Evolutionary conservation across 2,113 vertebrate species (phyloP).

Genomic region (Scatophagus argus): DNA sequence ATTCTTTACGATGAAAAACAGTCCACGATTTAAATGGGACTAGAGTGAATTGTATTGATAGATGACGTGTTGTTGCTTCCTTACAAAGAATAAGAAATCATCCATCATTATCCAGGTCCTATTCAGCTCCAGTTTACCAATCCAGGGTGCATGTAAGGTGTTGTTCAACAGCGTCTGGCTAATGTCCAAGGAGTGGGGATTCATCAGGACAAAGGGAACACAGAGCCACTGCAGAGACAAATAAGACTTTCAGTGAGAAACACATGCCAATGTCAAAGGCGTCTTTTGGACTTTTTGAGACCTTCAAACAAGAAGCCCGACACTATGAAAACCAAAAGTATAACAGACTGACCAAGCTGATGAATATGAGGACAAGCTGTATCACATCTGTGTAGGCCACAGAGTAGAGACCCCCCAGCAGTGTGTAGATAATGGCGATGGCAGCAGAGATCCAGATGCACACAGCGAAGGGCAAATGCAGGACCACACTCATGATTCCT

Average conservation of each 20-base stretch:
- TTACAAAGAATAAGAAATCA: slow-evolving; percentile 59
- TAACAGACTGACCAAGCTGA: slow-evolving; percentile 70
- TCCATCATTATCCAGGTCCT: slow-evolving; percentile 54
- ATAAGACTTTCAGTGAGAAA: background rate
- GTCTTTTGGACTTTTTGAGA: background rate
- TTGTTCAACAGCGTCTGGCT: slow-evolving; percentile 52
- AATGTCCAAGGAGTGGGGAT: slow-evolving; percentile 33
- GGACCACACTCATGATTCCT: slow-evolving; percentile 74
- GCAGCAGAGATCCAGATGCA: slow-evolving; percentile 78
- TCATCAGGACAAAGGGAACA: slow-evolving; percentile 59
- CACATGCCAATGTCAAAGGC: background rate
- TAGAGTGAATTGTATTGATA: background rate
- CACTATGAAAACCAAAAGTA: background rate
- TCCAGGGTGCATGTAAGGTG: slow-evolving; percentile 63
- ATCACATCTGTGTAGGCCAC: slow-evolving; percentile 80
- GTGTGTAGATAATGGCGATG: slow-evolving; percentile 76
- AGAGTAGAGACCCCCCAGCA: slow-evolving; percentile 80
- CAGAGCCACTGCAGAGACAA: slow-evolving; percentile 40
- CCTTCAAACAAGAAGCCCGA: background rate
- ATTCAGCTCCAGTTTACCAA: slow-evolving; percentile 21
- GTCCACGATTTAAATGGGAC: too few species aligned
- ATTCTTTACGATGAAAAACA: too few species aligned
- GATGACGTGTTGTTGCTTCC: background rate
- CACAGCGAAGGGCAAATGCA: slow-evolving; percentile 67
- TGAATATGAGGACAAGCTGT: slow-evolving; percentile 75